Percentiles rank a stretch among this genome's conserved stretches.
phyloP scores from a whole-genome alignment of 1,140 invertebrate species.

The Bombus picipes region DNA sequence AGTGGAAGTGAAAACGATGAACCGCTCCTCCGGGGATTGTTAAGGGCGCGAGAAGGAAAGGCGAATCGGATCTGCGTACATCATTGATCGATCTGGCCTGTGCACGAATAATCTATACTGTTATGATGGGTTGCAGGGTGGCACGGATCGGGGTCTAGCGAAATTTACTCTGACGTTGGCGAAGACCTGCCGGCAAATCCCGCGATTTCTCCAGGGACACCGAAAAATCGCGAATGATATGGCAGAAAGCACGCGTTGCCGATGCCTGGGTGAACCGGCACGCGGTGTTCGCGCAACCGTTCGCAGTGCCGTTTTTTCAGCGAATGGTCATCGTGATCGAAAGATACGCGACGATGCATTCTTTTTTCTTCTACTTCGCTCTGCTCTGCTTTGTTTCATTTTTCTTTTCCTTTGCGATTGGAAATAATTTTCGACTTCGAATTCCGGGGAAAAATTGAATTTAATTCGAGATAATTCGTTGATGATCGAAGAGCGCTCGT shows the following conservation, averaged over 20 bases:
- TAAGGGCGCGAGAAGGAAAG: constrained; percentile 23
- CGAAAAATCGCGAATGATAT: constrained; percentile 79
- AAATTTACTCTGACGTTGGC: constrained; percentile 69
- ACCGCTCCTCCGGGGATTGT: constrained; percentile 38
- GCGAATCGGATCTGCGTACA: constrained; percentile 42
- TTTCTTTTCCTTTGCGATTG: too few species aligned
- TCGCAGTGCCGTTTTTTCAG: constrained; percentile 22
- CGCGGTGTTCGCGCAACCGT: background rate
- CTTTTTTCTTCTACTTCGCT: background rate
- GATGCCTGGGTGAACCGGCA: background rate
- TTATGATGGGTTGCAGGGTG: constrained; percentile 49
- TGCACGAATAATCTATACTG: constrained; percentile 48
- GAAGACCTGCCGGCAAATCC: constrained; percentile 73
- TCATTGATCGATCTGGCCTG: constrained; percentile 15
- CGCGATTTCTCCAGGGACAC: constrained; percentile 78
- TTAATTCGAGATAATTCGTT: too few species aligned
- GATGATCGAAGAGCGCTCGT: too few species aligned
- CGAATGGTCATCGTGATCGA: background rate
- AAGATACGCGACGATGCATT: background rate
- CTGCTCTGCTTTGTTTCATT: background rate
- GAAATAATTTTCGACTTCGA: too few species aligned
- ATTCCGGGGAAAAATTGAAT: too few species aligned
- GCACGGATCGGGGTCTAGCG: constrained; percentile 44
- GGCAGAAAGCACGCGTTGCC: constrained; percentile 62
- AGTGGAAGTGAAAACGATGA: background rate